These are phyloP conservation scores for Pteronura brasiliensis DNA, from an alignment of 2,113 vertebrate species.

Conservation along the genomic window DNA sequence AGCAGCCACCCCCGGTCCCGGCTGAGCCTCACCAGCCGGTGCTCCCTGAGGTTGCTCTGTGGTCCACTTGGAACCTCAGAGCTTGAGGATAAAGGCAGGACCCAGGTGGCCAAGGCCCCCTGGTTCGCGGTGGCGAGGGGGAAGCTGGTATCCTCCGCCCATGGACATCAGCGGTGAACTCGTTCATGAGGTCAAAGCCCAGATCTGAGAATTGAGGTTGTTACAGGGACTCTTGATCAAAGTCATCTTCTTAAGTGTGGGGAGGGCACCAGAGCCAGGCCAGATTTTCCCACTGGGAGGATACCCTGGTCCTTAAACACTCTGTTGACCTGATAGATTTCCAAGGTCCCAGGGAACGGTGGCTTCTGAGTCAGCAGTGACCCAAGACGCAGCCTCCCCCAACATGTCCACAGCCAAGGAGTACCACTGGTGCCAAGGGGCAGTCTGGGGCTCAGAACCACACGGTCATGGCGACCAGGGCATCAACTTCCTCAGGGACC, in stretches of 20 bases:
- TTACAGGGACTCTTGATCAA: conserved; percentile 95
- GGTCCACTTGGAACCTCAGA: conserved; percentile 76
- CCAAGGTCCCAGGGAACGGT: conserved; percentile 94
- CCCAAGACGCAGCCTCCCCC: conserved; percentile 94
- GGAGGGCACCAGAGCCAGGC: conserved; percentile 93
- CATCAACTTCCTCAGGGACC: conserved; percentile 95
- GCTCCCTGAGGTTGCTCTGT: background rate
- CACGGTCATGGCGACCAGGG: conserved; percentile 90
- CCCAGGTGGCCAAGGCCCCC: conserved; percentile 91
- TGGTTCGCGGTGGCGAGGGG: conserved; percentile 92
- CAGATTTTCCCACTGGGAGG: conserved; percentile 95
- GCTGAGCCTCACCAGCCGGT: background rate
- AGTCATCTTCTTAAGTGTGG: conserved; percentile 95
- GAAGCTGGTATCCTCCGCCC: conserved; percentile 92
- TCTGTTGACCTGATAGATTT: conserved; percentile 96
- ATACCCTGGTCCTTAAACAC: conserved; percentile 94
- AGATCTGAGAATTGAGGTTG: conserved; percentile 94
- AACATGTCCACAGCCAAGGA: conserved; percentile 96
- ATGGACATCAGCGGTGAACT: conserved; percentile 94
- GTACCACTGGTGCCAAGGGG: conserved; percentile 94
- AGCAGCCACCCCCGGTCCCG: rapidly evolving
- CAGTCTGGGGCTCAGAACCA: conserved; percentile 94
- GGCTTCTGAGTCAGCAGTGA: conserved; percentile 96
- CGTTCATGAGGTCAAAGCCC: conserved; percentile 98
- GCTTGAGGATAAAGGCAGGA: conserved; percentile 95